These are phyloP conservation scores for Pararge aegeria DNA, from an alignment of 1,140 invertebrate genomes.

Conservation along the genomic window DNA sequence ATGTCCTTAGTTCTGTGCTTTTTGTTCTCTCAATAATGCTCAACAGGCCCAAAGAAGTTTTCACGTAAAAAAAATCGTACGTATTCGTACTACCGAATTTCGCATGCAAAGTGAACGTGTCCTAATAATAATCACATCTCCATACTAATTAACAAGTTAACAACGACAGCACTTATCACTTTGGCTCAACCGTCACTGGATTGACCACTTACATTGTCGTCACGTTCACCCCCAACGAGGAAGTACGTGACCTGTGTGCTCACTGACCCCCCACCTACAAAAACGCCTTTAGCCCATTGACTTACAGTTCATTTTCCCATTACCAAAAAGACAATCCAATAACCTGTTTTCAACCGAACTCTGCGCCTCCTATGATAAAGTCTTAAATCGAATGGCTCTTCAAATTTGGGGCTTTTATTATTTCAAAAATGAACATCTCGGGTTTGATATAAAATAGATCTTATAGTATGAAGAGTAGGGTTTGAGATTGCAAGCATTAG, in stretches of 20 bases:
- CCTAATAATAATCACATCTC: too few species aligned
- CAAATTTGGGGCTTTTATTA: not conserved
- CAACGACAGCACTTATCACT: not conserved
- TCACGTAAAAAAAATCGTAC: too few species aligned
- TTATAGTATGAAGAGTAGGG: not conserved
- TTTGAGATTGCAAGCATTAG: not conserved
- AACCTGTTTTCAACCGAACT: not conserved
- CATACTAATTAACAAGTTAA: too few species aligned
- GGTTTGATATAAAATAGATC: not conserved
- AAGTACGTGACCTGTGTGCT: constrained; percentile 19
- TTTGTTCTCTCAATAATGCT: too few species aligned
- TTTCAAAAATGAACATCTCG: not conserved
- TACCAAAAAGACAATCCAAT: not conserved
- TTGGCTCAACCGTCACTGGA: constrained; percentile 6
- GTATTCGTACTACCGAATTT: too few species aligned
- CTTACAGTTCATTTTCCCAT: constrained; percentile 9
- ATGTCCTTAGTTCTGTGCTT: too few species aligned
- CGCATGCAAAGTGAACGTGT: too few species aligned
- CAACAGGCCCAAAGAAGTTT: too few species aligned
- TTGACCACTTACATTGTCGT: constrained; percentile 22
- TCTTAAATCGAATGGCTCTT: not conserved
- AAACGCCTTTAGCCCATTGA: not conserved
- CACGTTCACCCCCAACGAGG: constrained; percentile 13
- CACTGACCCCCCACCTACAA: not conserved
- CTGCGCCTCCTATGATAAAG: not conserved